Evolutionary conservation across 2,888 invertebrate genomes (phyloP).

Genomic region (Cephus rjabovi): DNA sequence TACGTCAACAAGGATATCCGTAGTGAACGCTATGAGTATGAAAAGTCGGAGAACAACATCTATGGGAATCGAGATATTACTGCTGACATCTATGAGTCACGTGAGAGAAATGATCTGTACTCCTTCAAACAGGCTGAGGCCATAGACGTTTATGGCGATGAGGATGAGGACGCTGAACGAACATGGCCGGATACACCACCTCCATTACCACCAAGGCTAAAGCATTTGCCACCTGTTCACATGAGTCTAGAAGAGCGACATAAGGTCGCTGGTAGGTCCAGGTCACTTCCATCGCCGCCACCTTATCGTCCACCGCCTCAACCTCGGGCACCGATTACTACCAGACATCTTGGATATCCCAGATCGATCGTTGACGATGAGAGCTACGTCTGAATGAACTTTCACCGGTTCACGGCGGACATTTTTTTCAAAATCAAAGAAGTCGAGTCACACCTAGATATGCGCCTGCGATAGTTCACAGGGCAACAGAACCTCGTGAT

Average conservation of each 20-base stretch:
- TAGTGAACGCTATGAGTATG: slow-evolving; percentile 46
- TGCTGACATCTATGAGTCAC: slow-evolving; percentile 54
- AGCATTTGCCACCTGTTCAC: slow-evolving; percentile 76
- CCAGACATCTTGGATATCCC: slow-evolving; percentile 57
- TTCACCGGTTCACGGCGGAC: slow-evolving; percentile 2
- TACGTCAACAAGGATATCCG: slow-evolving; percentile 50
- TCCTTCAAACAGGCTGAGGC: slow-evolving; percentile 58
- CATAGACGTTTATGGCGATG: slow-evolving; percentile 64
- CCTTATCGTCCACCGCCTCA: slow-evolving; percentile 64
- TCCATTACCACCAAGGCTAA: slow-evolving; percentile 73
- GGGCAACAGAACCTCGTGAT: slow-evolving; percentile 14
- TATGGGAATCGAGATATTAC: slow-evolving; percentile 56
- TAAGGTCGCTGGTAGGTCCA: slow-evolving; percentile 61
- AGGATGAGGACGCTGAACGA: slow-evolving; percentile 63
- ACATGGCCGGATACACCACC: slow-evolving; percentile 70
- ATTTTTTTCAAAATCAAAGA: slow-evolving; percentile 23
- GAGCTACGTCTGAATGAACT: slow-evolving; percentile 57
- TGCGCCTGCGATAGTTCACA: slow-evolving; percentile 6
- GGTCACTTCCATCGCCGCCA: slow-evolving; percentile 62
- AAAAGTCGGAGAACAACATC: slow-evolving; percentile 42
- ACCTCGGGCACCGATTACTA: slow-evolving; percentile 58
- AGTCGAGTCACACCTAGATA: slow-evolving; percentile 18
- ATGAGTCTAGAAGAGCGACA: slow-evolving; percentile 72
- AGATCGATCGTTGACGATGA: slow-evolving; percentile 63
- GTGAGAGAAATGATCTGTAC: slow-evolving; percentile 53